These are phyloP conservation scores for Chionis minor DNA, from an alignment of 2,113 vertebrate species.

Conservation along the genomic window DNA sequence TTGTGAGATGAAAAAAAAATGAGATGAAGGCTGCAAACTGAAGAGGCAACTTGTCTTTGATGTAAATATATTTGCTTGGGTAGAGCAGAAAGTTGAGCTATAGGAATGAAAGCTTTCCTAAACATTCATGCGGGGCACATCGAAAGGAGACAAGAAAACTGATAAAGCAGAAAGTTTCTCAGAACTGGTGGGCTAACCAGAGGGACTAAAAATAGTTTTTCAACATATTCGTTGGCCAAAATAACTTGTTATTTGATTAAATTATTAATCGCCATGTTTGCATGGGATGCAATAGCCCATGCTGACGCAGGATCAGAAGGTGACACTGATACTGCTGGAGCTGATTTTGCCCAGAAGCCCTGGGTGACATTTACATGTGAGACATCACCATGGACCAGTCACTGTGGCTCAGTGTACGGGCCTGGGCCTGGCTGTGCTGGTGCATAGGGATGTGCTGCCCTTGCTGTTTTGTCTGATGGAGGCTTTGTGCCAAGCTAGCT, in stretches of 20 bases:
- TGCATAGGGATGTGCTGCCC: not conserved
- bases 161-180: not conserved
- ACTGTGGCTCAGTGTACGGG: not conserved
- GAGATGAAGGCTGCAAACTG: not conserved
- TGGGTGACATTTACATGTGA: not conserved
- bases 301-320: not conserved
- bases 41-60: not conserved
- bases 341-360: not conserved
- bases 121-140: not conserved
- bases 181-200: not conserved
- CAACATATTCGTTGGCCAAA: not conserved
- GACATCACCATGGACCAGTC: fast-evolving
- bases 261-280: not conserved
- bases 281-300: not conserved
- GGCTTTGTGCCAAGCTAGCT: not conserved
- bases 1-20: not conserved
- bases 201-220: not conserved
- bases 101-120: not conserved
- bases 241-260: not conserved
- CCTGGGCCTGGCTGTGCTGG: not conserved
- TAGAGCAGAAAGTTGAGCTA: not conserved
- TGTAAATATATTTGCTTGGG: not conserved
- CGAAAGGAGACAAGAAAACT: not conserved
- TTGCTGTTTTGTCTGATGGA: not conserved
- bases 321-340: not conserved